Percentiles rank a stretch among this genome's conserved stretches.
Evolutionary conservation across 1,140 invertebrate genomes (phyloP).

Genomic region (Drepana arcuata): DNA sequence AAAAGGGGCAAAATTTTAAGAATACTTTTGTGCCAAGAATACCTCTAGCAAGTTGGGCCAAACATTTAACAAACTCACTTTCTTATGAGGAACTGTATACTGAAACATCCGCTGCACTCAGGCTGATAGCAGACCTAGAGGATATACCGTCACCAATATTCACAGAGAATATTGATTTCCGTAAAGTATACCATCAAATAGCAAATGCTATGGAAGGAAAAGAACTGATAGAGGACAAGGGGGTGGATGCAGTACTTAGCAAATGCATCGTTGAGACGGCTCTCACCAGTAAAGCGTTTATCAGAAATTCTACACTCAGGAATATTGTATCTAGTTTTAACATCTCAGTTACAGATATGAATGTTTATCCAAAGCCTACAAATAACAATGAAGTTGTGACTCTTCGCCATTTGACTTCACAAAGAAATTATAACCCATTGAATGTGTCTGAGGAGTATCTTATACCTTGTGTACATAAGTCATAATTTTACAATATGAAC

Average conservation of each 20-base stretch:
- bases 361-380: constrained; percentile 19
- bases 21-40: constrained; percentile 10
- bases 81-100: constrained; percentile 37
- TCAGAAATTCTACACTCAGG: constrained; percentile 21
- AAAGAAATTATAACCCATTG: constrained; percentile 48
- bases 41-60: constrained; percentile 41
- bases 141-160: constrained; percentile 25
- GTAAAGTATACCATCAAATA: constrained; percentile 34
- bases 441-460: constrained; percentile 35
- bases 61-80: constrained; percentile 32
- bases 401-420: constrained; percentile 28
- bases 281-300: constrained; percentile 39
- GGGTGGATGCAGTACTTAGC: constrained; percentile 24
- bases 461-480: constrained; percentile 11
- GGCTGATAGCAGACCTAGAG: constrained; percentile 53
- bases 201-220: constrained; percentile 60
- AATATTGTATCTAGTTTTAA: constrained; percentile 26
- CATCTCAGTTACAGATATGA: constrained; percentile 18
- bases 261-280: constrained; percentile 50
- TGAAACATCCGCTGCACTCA: constrained; percentile 39
- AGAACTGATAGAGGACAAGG: constrained; percentile 27
- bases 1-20: constrained; percentile 11
- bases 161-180: constrained; percentile 42
- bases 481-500: background rate
- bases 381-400: constrained; percentile 24